Conservation (phyloP, 53 echinoderm and acorn worm species). For the Holothuria leucospilota region DNA sequence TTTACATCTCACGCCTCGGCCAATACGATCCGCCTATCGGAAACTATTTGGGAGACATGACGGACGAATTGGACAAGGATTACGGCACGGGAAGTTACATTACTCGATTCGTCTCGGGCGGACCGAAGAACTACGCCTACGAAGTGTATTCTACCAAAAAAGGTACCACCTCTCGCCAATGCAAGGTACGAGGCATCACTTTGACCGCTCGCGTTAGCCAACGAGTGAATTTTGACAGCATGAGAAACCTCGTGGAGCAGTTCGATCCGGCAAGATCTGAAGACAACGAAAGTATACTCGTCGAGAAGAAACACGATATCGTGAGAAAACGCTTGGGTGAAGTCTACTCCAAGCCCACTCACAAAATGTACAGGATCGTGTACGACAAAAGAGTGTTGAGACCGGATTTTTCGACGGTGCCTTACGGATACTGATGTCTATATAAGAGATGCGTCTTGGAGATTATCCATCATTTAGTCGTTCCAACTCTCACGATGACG, state of each 20-base stretch:
- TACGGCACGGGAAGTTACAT: conserved; percentile 55
- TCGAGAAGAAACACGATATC: conserved; percentile 33
- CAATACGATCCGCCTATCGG: conserved; percentile 38
- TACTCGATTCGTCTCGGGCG: conserved; percentile 15
- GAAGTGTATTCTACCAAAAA: conserved; percentile 37
- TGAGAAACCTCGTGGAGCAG: conserved; percentile 1
- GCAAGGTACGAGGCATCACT: conserved; percentile 60
- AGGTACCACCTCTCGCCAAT: not conserved
- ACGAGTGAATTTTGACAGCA: conserved; percentile 37
- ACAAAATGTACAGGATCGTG: conserved; percentile 34
- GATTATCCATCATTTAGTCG: too few relatives aligned
- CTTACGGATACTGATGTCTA: conserved; percentile 19
- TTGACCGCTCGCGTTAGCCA: not conserved
- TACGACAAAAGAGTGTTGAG: conserved; percentile 46
- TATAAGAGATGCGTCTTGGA: too few relatives aligned
- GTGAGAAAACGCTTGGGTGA: not conserved
- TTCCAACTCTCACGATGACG: too few relatives aligned
- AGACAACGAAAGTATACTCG: conserved; percentile 21
- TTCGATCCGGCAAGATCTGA: not conserved
- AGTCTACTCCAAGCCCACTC: not conserved
- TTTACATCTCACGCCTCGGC: conserved; percentile 20
- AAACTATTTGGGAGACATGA: conserved; percentile 60
- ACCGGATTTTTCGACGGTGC: not conserved
- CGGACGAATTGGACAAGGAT: conserved; percentile 51
- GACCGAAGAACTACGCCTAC: conserved; percentile 65